Base-by-base conservation (phyloP, 2,888 invertebrate species). In the Drosophila pullipes region DNA sequence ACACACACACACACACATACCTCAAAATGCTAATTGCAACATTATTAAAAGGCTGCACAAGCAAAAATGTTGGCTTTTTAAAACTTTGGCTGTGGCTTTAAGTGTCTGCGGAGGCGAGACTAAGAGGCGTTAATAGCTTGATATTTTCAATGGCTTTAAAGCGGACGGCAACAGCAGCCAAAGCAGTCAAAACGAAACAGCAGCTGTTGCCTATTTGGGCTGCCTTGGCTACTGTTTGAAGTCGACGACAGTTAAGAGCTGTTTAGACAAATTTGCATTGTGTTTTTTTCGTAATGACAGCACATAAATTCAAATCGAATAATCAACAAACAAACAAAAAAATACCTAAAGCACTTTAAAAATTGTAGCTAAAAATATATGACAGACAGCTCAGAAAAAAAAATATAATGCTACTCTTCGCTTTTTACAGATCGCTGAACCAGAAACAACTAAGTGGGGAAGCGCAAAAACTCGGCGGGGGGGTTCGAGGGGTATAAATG, bases 111-210 rank as follows among this genome's bases (percentile, higher is more conserved):
- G 89, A 88, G 87, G 87, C 87, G 87, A 86, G 82, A 85, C 82
- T 86, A 82, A 89, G 87, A 87, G 87, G 87, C 87, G 91, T 88
- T 90, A 90, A 88, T 89, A 68, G 82, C 76, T 89, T 90, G 86
- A 90, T 86, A 86, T 86, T 87, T 89, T 81, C 73, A 86, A 85
- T 86, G 86, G 69, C 70, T 77, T 61, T 68, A 75, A 64, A 62
- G 64, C 63, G 41, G 31, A 62, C 63, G 60, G 37, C 67, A 58
- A 50, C 66, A 55, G 0, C 47, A 57, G 3, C 53, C 53, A 7
- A 39, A 50, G n/a, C 60, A 57, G 2, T 49, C 52, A 7, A 25
- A 47, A 25, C 9, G 31, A 52, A 65, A 35, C 73, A 71, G 50
- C 62, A 66, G 68, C 78, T 69, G 62, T 79, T 80, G 85, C 85